Evolutionary conservation across 2,113 vertebrate species (phyloP).

Genomic region (Astur gentilis): DNA sequence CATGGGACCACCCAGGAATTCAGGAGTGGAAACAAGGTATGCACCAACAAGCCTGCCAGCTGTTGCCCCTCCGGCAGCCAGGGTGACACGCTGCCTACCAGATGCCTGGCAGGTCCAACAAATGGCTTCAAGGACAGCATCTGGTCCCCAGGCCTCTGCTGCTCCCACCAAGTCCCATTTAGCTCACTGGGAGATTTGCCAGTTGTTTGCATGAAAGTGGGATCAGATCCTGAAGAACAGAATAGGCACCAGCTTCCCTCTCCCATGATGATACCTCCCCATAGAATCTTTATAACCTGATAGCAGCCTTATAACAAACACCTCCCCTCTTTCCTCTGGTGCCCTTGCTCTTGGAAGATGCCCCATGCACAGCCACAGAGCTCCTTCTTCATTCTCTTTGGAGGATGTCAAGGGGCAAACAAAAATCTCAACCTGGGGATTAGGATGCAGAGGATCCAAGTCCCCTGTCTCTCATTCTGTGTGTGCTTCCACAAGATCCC

Average conservation of each 20-base stretch:
- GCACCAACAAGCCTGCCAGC: background rate
- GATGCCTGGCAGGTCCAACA: background rate
- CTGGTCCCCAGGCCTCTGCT: background rate
- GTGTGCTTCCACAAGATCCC: background rate
- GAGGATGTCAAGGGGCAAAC: background rate
- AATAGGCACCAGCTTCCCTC: fast-evolving
- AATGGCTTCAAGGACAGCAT: background rate
- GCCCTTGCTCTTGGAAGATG: background rate
- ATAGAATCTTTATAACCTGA: background rate
- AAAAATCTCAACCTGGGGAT: background rate
- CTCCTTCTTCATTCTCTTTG: background rate
- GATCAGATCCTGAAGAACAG: background rate
- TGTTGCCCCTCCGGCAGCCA: background rate
- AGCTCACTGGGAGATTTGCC: background rate
- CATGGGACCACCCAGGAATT: background rate
- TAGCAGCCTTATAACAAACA: background rate
- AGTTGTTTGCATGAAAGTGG: background rate
- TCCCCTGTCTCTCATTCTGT: background rate
- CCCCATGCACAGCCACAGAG: background rate
- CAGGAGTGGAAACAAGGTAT: background rate
- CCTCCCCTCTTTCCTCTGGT: background rate
- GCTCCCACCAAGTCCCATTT: background rate
- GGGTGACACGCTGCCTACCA: background rate
- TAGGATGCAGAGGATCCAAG: fast-evolving
- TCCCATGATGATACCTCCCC: background rate